Evolutionary conservation across 2,797 vertebrate genomes (phyloP), one percentile per base, ranked within the genome.

Genomic region (Enteromius viviparus): DNA sequence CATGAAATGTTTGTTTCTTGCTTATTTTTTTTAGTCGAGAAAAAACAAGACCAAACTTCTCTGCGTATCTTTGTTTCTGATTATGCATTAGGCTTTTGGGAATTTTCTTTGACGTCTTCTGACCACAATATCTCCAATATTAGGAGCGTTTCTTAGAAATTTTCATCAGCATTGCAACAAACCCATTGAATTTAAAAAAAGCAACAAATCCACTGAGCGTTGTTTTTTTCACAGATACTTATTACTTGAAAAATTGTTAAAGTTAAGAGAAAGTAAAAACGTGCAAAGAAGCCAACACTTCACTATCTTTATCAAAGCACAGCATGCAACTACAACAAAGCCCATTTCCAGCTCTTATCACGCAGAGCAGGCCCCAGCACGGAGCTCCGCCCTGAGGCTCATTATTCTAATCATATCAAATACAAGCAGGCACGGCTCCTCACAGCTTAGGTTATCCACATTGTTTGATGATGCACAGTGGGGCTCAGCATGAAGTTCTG

Each of bases 351-450:
- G 76, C 85, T 72, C 76, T 87, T 87, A 84, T 87, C 79, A 66
- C 66, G 58, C 34, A 77, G 80, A 80, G 83, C 72, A 83, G 74
- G 66, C 68, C 78, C 64, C 51, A 78, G 78, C 72, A 85, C 10
- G 34, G 26, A 74, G 68, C 72, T 85, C 51, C 83, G 47, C 77
- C 83, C 80, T 58, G 65, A 83, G 80, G 78, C 83, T 82, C 65
- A 83, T 86, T 78, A 81, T 51, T 83, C 62, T 69, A 78, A 80
- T 80, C 77, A 82, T 75, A 85, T 83, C 83, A 85, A 55, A 53
- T 55, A 62, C 62, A 83, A 42, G 60, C 68, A 80, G 80, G 47
- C 85, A 83, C 2, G 1, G 69, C 72, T 85, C 75, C 58, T 70
- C 71, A 26, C 72, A 78, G 70, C 49, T 70, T 69, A 77, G 77